A percentile compares a stretch with the other conserved stretches of the same genome.
Conservation (phyloP, 2,888 invertebrate species). For the Blomia tropicalis region DNA sequence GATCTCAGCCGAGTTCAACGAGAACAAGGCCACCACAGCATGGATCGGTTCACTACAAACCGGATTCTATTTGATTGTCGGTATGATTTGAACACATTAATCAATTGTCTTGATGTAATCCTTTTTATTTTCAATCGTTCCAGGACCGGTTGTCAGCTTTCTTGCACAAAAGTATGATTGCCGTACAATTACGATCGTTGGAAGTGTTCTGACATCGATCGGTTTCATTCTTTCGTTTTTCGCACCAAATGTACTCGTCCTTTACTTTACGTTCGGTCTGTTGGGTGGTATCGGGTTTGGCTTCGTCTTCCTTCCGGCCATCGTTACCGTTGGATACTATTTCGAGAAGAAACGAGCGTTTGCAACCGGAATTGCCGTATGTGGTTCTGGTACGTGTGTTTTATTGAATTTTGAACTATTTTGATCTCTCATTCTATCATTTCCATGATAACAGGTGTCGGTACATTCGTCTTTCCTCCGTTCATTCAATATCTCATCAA, state of each 20-base stretch:
- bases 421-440: neutral
- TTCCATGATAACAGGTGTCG: conserved; percentile 48
- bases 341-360: conserved; percentile 86
- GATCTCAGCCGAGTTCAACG: conserved; percentile 61
- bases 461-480: conserved; percentile 87
- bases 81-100: conserved; percentile 27
- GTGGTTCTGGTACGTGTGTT: conserved; percentile 57
- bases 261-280: conserved; percentile 40
- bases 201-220: conserved; percentile 62
- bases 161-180: conserved; percentile 91
- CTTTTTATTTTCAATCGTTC: neutral
- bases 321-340: conserved; percentile 90
- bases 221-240: conserved; percentile 51
- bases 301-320: conserved; percentile 83
- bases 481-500: conserved; percentile 64
- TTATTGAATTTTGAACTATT: neutral
- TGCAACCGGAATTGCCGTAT: conserved; percentile 70
- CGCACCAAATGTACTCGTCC: conserved; percentile 37
- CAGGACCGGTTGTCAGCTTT: conserved; percentile 56
- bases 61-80: conserved; percentile 85
- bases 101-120: neutral
- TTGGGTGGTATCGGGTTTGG: conserved; percentile 62
- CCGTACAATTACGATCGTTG: conserved; percentile 76
- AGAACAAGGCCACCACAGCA: conserved; percentile 69
- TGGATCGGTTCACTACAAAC: conserved; percentile 88